Percentiles rank a stretch among this genome's conserved stretches.
Conservation (phyloP, 2,113 vertebrate species). For the Nematolebias whitei region DNA sequence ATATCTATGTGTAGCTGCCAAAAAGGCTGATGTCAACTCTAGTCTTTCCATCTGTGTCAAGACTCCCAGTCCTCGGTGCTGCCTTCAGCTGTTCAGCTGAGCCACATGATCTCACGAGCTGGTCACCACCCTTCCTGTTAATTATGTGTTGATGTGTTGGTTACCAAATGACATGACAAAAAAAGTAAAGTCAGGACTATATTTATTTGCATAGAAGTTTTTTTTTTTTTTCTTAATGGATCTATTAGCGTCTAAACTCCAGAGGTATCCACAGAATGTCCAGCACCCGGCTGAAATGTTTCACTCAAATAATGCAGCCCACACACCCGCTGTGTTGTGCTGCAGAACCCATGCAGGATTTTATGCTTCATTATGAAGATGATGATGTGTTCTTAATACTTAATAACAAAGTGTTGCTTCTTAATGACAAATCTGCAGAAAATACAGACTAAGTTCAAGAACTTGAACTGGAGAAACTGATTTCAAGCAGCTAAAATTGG, state of each 20-base stretch:
- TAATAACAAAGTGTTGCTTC: not conserved
- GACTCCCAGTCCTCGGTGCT: constrained; percentile 43
- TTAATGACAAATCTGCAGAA: no score
- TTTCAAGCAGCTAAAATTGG: no score
- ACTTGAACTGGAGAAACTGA: no score
- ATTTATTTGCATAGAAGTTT: constrained; percentile 1
- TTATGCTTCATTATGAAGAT: constrained; percentile 43
- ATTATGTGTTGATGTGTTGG: constrained; percentile 63
- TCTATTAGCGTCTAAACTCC: not conserved
- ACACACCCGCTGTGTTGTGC: constrained; percentile 5
- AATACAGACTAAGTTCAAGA: no score
- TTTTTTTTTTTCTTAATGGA: not conserved
- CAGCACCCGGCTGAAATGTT: not conserved
- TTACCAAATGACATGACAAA: constrained; percentile 3
- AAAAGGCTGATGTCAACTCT: constrained; percentile 3
- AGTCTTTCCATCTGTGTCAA: constrained; percentile 12
- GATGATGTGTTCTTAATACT: not conserved
- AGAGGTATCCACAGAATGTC: constrained; percentile 37
- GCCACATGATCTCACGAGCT: constrained; percentile 49
- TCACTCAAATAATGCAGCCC: constrained; percentile 28
- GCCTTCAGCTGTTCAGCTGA: constrained; percentile 64
- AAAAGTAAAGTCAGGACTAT: constrained; percentile 1
- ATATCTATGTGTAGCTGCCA: constrained; percentile 9
- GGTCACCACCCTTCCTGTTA: constrained; percentile 43
- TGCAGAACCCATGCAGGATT: constrained; percentile 25